These are phyloP conservation scores for Spizella passerina DNA, from an alignment of 2,797 vertebrate genomes.

Conservation along the genomic window DNA sequence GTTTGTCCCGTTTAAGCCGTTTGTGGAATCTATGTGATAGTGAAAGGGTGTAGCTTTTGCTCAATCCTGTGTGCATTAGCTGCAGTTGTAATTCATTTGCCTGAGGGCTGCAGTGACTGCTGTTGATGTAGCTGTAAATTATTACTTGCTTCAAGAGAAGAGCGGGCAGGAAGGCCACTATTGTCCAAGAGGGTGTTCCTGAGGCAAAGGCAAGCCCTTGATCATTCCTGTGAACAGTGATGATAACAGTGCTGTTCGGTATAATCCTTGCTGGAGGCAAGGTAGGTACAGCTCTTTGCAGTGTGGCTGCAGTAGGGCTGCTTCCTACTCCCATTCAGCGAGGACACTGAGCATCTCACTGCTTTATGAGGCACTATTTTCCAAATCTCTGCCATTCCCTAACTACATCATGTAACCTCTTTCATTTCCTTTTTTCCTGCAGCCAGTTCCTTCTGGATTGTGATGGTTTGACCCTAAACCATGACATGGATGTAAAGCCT, in stretches of 20 bases:
- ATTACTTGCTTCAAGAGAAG: neutral
- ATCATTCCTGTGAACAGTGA: neutral
- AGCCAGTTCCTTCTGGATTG: neutral
- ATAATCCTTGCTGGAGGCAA: neutral
- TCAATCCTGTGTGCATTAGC: neutral
- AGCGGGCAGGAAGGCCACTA: neutral
- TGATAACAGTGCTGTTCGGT: neutral
- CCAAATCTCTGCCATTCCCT: neutral
- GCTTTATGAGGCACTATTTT: neutral
- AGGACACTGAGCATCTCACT: neutral
- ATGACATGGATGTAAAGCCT: neutral
- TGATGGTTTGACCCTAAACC: too few species aligned
- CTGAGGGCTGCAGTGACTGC: neutral
- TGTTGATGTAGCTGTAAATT: neutral
- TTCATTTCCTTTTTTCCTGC: neutral
- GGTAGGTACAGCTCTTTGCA: neutral
- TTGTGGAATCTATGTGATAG: neutral
- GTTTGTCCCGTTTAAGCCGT: neutral
- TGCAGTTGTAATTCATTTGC: neutral
- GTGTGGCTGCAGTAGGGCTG: neutral
- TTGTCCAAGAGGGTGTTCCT: neutral
- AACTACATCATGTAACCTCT: neutral
- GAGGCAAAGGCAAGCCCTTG: neutral
- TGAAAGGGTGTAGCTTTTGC: neutral
- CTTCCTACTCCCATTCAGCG: neutral